A percentile compares a stretch with the other conserved stretches of the same genome.
phyloP scores from a whole-genome alignment of 92 coral and sea anemone genomes.

The Bergia sp. region DNA sequence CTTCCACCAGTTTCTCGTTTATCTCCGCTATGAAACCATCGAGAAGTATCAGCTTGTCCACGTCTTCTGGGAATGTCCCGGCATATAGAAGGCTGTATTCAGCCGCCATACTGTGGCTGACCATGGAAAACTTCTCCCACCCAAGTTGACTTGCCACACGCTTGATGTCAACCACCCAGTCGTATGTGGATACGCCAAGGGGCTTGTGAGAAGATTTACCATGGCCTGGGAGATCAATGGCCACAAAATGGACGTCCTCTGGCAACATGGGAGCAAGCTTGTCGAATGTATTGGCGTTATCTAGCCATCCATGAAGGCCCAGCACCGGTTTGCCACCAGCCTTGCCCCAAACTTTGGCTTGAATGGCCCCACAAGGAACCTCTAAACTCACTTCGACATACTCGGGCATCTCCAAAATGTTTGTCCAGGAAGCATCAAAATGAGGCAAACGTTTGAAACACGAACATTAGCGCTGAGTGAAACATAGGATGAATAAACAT shows the following conservation, averaged over 20 bases:
- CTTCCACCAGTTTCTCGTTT: neutral
- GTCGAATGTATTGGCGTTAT: slow-evolving; percentile 75
- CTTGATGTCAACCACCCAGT: slow-evolving; percentile 63
- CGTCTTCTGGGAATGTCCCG: slow-evolving; percentile 64
- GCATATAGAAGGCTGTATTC: slow-evolving; percentile 57
- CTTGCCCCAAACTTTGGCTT: slow-evolving; percentile 71
- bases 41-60: slow-evolving; percentile 52
- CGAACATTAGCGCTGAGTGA: neutral
- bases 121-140: slow-evolving; percentile 66
- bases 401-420: neutral
- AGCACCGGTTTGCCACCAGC: slow-evolving; percentile 57
- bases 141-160: slow-evolving; percentile 63
- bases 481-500: too few relatives aligned
- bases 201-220: slow-evolving; percentile 69
- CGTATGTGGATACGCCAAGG: slow-evolving; percentile 49
- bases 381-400: slow-evolving; percentile 44
- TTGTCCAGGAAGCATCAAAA: neutral
- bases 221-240: slow-evolving; percentile 78
- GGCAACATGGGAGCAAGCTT: slow-evolving; percentile 66
- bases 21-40: slow-evolving; percentile 24
- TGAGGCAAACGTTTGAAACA: neutral
- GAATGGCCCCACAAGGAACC: slow-evolving; percentile 77
- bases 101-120: slow-evolving; percentile 76
- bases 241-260: slow-evolving; percentile 61
- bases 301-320: slow-evolving; percentile 80